Evolutionary conservation across 2,888 invertebrate species (phyloP), one percentile per base, ranked within the genome.

Genomic region (Synanthedon andrenaeformis): DNA sequence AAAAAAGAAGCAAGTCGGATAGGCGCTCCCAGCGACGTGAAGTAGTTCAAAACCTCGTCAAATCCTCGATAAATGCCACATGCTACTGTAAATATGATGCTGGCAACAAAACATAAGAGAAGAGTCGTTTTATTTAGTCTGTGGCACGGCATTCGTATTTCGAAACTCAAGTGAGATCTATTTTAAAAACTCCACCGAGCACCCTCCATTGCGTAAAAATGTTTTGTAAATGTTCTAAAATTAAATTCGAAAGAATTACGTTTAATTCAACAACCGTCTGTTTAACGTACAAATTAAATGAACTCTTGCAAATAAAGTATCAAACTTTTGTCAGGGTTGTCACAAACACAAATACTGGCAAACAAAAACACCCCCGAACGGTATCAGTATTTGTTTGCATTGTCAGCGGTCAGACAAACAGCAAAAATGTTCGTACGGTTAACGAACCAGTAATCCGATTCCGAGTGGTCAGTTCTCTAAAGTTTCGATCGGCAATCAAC

Each of bases 401-500:
- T 78, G 79, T 76, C 77, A 76, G 79, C 73, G 79, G 79, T 78
- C 76, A 67, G 69, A 60, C 73, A 79, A 80, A 79, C 72, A 81
- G 70, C 75, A 79, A 79, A 81, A 82, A 81, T 80, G 68, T 69
- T 60, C 67, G 65, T 68, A 67, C 64, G 61, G 76, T 80, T 45
- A 82, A 82, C 82, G 81, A 82, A 81, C 76, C 74, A 23, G 81
- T 81, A 81, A 83, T 82, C 81, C 75, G 81, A 83, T 82, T 79
- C 77, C 70, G 70, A 77, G 75, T 72, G 82, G 82, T 82, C 82
- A 82, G 77, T 79, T 74, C 70, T 74, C 67, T 72, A 78, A 81
- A 82, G 77, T 81, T 82, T 74, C 79, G 77, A 83, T 83, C 77
- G 68, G 72, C 82, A 83, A 83, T 83, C 82, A 83, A 81, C 79